These are phyloP conservation scores for Varanus komodoensis DNA, from an alignment of 2,113 vertebrate species.

Conservation along the genomic window DNA sequence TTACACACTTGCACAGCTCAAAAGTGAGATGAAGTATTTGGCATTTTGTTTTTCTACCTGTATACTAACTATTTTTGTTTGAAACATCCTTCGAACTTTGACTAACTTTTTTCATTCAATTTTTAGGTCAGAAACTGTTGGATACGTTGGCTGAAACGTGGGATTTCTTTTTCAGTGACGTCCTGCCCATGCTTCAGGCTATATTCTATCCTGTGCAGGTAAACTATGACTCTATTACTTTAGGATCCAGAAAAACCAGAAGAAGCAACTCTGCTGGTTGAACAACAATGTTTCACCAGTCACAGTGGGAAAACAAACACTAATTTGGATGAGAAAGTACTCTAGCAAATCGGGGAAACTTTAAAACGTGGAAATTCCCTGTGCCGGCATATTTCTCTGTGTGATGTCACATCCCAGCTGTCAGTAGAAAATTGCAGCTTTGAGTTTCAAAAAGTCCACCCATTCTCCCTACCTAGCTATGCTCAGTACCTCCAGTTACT, in stretches of 20 bases:
- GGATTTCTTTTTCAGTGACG: conserved; percentile 98
- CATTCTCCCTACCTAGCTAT: neutral
- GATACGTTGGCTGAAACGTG: conserved; percentile 97
- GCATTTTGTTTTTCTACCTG: neutral
- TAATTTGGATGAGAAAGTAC: neutral
- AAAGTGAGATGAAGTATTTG: neutral
- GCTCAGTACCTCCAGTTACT: neutral
- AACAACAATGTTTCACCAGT: conserved; percentile 15
- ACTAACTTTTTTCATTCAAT: conserved; percentile 5
- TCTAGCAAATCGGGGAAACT: conserved; percentile 3
- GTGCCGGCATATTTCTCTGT: neutral
- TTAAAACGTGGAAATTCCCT: conserved; percentile 3
- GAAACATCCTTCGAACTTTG: neutral
- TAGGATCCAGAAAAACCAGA: conserved; percentile 58
- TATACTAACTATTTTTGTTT: neutral
- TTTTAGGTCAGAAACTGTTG: conserved; percentile 94
- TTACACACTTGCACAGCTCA: neutral
- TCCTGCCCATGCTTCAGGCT: conserved; percentile 95
- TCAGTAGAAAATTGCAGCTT: neutral
- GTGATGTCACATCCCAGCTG: neutral
- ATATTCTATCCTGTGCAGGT: conserved; percentile 99
- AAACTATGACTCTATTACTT: conserved; percentile 46
- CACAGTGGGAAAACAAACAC: conserved; percentile 4
- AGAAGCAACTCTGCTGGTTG: conserved; percentile 25
- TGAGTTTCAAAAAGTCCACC: neutral